Evolutionary conservation across 2,888 invertebrate species (phyloP), one percentile per base, ranked within the genome.

Genomic region (Drosophila kambysellisi): DNA sequence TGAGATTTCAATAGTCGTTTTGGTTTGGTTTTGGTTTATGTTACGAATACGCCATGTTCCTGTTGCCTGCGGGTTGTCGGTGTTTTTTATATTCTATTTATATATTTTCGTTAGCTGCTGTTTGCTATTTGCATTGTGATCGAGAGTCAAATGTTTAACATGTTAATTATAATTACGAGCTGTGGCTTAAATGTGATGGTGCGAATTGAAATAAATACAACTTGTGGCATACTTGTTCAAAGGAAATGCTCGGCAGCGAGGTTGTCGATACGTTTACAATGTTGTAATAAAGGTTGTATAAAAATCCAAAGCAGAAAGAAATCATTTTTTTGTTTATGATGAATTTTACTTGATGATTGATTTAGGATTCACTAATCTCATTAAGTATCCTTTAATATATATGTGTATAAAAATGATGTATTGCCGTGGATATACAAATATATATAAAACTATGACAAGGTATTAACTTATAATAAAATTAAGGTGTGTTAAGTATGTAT

Each of bases 91-190:
- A 25, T 11, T 35, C 33, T 25, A 25, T 30, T 41, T 25, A 25
- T 8, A 1, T 9, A 17, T 39, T 46, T 51, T 64, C 48, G 58
- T 63, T 74, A 51, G 60, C 60, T 29, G 9, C 35, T 35, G 17
- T 39, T 37, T 37, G 29, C 54, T 29, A 29, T 63, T 74, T 68
- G 52, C 71, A 76, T 61, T 80, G 62, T 71, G 71, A 71, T 78
- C 68, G 67, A 63, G 52, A 76, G 30, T 60, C 63, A 56, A 79
- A 85, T 82, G 71, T 70, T 77, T 80, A 60, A 77, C 68, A 70
- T 83, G 83, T 80, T 88, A 88, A 85, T 80, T 85, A 74, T 74
- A 82, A 71, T 73, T 79, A 73, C 71, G 25, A 62, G 63, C 66
- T 61, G 53, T 39, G 41, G 41, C 60, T 53, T 37, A 32, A 76